phyloP scores from a whole-genome alignment of 2,113 vertebrate genomes.

The Cynopterus brachyotis region DNA sequence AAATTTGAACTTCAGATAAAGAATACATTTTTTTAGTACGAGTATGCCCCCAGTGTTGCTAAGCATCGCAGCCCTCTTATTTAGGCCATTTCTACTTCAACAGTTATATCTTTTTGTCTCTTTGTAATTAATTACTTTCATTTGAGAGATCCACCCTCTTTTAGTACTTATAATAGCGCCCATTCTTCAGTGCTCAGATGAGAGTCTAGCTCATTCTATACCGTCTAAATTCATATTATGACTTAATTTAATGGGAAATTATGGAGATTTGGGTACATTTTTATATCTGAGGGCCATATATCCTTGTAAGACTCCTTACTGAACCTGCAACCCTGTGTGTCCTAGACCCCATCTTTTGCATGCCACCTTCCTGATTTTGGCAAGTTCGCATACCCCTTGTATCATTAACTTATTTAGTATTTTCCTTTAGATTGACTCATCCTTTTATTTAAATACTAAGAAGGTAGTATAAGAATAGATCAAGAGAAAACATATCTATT shows the following conservation, averaged over 20 bases:
- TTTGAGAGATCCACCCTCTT: background rate
- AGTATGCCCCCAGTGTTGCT: background rate
- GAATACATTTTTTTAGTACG: background rate
- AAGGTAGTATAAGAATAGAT: background rate
- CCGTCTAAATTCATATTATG: background rate
- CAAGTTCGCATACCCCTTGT: background rate
- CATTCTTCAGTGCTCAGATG: background rate
- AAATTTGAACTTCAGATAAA: conserved; percentile 27
- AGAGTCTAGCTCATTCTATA: background rate
- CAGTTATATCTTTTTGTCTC: background rate
- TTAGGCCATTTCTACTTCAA: background rate
- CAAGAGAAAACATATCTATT: background rate
- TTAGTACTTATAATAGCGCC: background rate
- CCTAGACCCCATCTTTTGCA: background rate
- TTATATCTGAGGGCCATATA: background rate
- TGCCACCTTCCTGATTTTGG: background rate
- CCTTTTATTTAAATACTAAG: conserved; percentile 32
- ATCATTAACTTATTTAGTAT: background rate
- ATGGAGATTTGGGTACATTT: background rate
- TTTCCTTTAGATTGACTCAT: conserved; percentile 25
- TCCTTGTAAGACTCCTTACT: background rate
- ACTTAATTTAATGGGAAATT: background rate
- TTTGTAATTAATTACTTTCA: background rate
- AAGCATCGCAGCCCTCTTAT: background rate
- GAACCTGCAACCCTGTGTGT: background rate